Evolutionary conservation across 1,140 invertebrate genomes (phyloP), one percentile per base, ranked within the genome.

Genomic region (Drosophila quadrilineata): DNA sequence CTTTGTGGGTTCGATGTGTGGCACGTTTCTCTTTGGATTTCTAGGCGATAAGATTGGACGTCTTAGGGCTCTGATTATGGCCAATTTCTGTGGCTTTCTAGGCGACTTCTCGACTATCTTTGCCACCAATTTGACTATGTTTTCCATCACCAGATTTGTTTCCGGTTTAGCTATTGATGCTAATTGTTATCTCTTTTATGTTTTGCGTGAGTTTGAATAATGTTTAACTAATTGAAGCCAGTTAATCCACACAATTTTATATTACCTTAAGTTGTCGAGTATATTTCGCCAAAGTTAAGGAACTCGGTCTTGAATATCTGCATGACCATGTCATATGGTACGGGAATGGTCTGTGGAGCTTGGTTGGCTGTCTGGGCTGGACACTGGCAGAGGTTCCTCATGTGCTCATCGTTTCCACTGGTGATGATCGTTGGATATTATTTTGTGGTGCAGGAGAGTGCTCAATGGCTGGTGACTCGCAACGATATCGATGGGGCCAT

Each of bases 111-210:
- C 87, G 3, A 92, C 92, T 2, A 76, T 91, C 3, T 90, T 91
- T 33, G 75, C 92, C 0, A 72, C 62, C 3, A 88, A 87, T 26
- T 69, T 91, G 19, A 71, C 79, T 3, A 62, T 86, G 1, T 93
- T 92, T 77, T 89, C 89, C 3, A 65, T 90, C 2, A 91, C 90
- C 35, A 84, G 92, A 40, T 91, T 93, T 67, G 46, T 92, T 2
- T 91, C 91, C 0, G 92, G 92, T 4, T 68, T 91, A 8, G 91
- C 92, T 0, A 91, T 92, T n/a, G 92, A 93, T 70, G 90, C 90
- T 8, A 92, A 92, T 66, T 91, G 91, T 56, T 91, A 92, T 53
- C 91, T 93, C 75, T 92, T 92, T 90, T 93, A 92, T 58, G 92
- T 93, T 57, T 89, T 93, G 33, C 91, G 92, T 92, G 74, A 38